These are phyloP conservation scores for Phenganax stokvisi DNA, from an alignment of 92 coral and sea anemone genomes.

Conservation along the genomic window DNA sequence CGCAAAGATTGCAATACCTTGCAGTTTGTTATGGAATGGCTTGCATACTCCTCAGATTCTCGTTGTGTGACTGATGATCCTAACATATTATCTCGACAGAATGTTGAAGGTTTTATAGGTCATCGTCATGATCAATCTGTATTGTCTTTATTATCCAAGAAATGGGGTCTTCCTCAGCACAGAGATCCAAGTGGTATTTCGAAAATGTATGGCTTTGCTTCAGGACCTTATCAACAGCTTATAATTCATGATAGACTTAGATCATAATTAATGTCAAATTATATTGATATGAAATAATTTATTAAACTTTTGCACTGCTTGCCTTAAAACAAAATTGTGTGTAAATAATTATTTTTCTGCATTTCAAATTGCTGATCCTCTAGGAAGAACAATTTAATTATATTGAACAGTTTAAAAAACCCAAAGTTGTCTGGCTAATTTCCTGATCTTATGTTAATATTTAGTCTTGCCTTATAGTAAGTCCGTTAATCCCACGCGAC, in stretches of 20 bases:
- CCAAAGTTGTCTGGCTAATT: too few species aligned
- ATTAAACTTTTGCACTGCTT: too few species aligned
- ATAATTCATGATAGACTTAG: constrained; percentile 33
- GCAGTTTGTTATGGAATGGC: constrained; percentile 37
- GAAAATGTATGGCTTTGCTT: constrained; percentile 27
- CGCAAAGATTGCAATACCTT: constrained; percentile 23
- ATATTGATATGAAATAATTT: too few species aligned
- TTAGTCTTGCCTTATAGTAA: too few species aligned
- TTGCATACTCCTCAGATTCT: constrained; percentile 29
- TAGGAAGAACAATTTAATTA: too few species aligned
- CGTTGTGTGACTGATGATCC: constrained; percentile 26
- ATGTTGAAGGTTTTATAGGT: constrained; percentile 14
- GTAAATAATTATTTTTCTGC: too few species aligned
- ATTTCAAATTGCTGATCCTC: too few species aligned
- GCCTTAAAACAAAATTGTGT: too few species aligned
- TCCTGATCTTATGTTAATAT: too few species aligned
- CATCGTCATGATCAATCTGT: constrained; percentile 38
- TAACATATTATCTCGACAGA: neutral
- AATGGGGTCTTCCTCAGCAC: constrained; percentile 21
- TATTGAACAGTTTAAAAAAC: too few species aligned
- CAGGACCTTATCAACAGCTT: constrained; percentile 32
- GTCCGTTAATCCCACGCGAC: too few species aligned
- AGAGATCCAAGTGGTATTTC: constrained; percentile 27
- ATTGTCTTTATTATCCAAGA: constrained; percentile 17
- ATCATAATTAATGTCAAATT: neutral